Evolutionary conservation across 2,888 invertebrate species (phyloP), one percentile per base, ranked within the genome.

Genomic region (Xylota sylvarum): DNA sequence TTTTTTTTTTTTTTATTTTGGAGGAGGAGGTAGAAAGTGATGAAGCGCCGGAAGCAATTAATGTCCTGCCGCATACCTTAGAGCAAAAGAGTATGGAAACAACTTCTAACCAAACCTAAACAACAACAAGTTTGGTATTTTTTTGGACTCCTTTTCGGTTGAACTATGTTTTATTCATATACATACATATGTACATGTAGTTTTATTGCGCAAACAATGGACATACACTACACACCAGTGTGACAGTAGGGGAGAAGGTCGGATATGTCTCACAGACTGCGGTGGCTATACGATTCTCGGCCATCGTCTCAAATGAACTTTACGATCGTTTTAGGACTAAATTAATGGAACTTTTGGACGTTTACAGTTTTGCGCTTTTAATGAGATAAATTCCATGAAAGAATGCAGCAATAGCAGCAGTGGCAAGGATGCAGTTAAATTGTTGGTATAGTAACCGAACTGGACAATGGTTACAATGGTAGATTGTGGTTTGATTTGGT

Each of bases 361-460:
- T 73, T 80, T 73, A 65, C 58, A 65, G 72, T 67, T 73, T 80
- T 80, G 65, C 72, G 58, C 78, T 79, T 72, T 79, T 79, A 79
- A 79, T 79, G 79, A 79, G 79, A 64, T 70, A 79, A 70, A 72
- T 79, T 79, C 70, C 17, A 52, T 52, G 35, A 46, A 55, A 72
- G 48, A 79, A 56, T 79, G 55, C 52, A 17, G 70, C 43, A 69
- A 10, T 17, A 32, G 12, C 40, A 77, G 55, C n/a, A 32, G 55
- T 52, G 19, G 12, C 14, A 60, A 46, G 67, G 30, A 52, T 56
- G 55, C 70, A 64, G 46, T 37, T 5, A 55, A 32, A 60, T 32
- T 43, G 50, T 52, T 58, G 50, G 37, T n/a, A n/a, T n/a, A 23
- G 55, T 43, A 5, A 27, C 60, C 40, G 27, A 19, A 69, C 40